These are phyloP conservation scores for Siniperca scherzeri DNA, from an alignment of 2,797 vertebrate genomes.

Conservation along the genomic window DNA sequence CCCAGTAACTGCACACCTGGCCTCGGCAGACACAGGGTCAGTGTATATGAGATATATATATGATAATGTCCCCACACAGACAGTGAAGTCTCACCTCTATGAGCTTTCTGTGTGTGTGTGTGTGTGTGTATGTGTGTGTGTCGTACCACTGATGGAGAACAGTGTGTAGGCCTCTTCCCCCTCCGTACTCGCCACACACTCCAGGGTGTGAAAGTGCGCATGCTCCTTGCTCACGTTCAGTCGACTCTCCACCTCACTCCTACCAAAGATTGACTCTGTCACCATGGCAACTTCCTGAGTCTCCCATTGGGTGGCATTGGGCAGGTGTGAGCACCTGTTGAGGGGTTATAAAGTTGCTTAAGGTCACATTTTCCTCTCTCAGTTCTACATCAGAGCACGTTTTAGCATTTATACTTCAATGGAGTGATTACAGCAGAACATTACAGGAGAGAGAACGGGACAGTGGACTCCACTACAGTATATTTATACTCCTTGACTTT, in stretches of 20 bases:
- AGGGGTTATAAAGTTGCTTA: not conserved
- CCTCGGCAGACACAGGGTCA: slow-evolving; percentile 48
- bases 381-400: not conserved
- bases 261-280: slow-evolving; percentile 88
- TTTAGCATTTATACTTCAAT: not conserved
- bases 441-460: not conserved
- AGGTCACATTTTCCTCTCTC: not conserved
- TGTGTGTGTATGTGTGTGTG: slow-evolving; percentile 7
- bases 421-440: too few relatives aligned
- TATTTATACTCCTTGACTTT: not conserved
- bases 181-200: slow-evolving; percentile 92
- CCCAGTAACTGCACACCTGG: slow-evolving; percentile 68
- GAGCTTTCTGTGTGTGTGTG: not conserved
- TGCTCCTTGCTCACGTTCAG: slow-evolving; percentile 90
- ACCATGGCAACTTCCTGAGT: slow-evolving; percentile 84
- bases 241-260: slow-evolving; percentile 91
- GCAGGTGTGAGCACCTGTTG: slow-evolving; percentile 89
- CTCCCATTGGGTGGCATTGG: slow-evolving; percentile 86
- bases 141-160: slow-evolving; percentile 87
- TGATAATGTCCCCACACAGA: too few relatives aligned
- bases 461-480: not conserved
- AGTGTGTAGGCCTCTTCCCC: slow-evolving; percentile 90
- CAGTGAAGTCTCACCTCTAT: not conserved
- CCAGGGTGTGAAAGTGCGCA: slow-evolving; percentile 88
- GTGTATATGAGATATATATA: not conserved